These are phyloP conservation scores for Galerucella calmariensis DNA, from an alignment of 2,888 invertebrate species.

Conservation along the genomic window DNA sequence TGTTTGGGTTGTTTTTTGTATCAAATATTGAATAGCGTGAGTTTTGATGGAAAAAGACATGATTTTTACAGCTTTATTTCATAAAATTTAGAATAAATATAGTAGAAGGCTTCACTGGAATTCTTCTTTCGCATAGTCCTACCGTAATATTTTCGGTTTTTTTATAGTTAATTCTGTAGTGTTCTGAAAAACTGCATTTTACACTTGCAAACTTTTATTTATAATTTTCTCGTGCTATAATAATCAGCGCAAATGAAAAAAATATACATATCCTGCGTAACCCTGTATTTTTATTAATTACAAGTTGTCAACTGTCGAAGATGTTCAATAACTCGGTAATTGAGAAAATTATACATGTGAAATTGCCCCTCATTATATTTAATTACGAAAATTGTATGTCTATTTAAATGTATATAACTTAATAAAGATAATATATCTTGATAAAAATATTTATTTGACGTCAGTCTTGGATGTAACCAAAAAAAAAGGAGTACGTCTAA, in stretches of 20 bases:
- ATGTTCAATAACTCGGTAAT: constrained; percentile 15
- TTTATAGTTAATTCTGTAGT: neutral
- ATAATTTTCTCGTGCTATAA: neutral
- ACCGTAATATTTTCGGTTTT: neutral
- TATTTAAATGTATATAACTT: constrained; percentile 12
- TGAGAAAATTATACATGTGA: constrained; percentile 20
- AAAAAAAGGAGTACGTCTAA: neutral
- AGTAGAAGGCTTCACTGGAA: too few relatives aligned
- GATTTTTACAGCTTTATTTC: too few relatives aligned
- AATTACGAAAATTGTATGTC: constrained; percentile 22
- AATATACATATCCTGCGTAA: constrained; percentile 17
- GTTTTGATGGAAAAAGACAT: too few relatives aligned
- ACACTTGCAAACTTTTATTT: too few relatives aligned
- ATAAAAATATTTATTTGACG: neutral
- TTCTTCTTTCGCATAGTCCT: too few relatives aligned
- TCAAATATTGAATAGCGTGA: too few relatives aligned
- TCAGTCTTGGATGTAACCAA: neutral
- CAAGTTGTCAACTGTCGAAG: constrained; percentile 22
- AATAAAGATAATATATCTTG: neutral
- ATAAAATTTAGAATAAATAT: too few relatives aligned
- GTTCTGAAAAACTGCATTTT: neutral
- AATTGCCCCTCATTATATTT: constrained; percentile 26
- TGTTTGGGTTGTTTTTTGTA: neutral
- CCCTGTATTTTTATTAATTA: constrained; percentile 25
- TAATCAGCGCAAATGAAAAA: neutral